Evolutionary conservation across 2,797 vertebrate species (phyloP), one percentile per base, ranked within the genome.

Genomic region (Premnoplex brunnescens): DNA sequence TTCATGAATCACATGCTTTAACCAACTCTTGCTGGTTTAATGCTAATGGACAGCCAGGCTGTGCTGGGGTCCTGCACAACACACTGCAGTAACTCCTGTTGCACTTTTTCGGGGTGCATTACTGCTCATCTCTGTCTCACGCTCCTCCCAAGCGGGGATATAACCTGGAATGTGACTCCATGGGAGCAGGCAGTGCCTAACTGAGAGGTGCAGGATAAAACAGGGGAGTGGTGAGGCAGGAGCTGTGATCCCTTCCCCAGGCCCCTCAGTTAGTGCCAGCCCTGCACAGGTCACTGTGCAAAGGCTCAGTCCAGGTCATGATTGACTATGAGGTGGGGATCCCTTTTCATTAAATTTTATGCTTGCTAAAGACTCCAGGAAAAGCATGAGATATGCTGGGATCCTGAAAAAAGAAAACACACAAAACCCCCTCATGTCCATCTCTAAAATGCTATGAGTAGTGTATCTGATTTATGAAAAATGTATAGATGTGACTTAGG

Each of bases 381-480:
- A 85, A 81, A 73, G 46, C 41, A 49, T 28, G 52, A 89, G 86
- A 37, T 41, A 30, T 36, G 32, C 58, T 82, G 73, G 56, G 66
- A 72, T 37, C 12, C 68, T 51, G 58, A 37, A 46, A 85, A 37
- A 78, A 69, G 36, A 78, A 80, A 87, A 36, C 23, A 41, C 23
- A 52, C 22, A 67, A 66, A 5, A 4, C 3, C 5, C 22, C 26
- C 34, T 77, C 34, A 9, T 72, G 87, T 74, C 95, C 54, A 3
- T 68, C 72, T 94, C 80, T 39, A 19, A 95, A 93, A 95, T 90
- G 26, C 22, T 78, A 77, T 24, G 92, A 91, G 73, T 71, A 48
- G 58, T 41, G 12, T 56, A 49, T 91, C 85, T 97, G 97, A 97
- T 97, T 96, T 96, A 97, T 91, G 95, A 96, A 97, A 97, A 96